Conservation (phyloP, 2,797 vertebrate genomes). For the Molossus alvarezi region DNA sequence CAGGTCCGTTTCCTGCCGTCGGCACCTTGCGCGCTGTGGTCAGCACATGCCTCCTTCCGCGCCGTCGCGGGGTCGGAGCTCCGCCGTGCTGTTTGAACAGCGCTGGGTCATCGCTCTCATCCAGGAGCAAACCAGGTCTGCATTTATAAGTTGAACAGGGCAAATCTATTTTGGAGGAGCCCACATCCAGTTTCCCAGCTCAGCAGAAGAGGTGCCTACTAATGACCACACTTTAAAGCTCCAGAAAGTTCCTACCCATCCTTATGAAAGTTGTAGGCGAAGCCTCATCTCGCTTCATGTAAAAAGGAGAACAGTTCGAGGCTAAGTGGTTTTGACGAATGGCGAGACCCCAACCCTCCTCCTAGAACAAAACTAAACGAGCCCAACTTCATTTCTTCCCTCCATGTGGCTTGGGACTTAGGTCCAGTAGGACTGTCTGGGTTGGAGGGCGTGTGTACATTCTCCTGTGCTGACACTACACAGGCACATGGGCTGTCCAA, state of each 20-base stretch:
- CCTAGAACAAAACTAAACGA: neutral
- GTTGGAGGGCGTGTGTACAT: neutral
- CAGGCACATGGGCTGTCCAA: neutral
- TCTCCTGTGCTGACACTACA: rapidly evolving
- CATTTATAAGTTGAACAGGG: slow-evolving; percentile 19
- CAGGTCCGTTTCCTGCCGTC: too few relatives aligned
- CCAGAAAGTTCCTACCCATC: neutral
- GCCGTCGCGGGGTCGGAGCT: rapidly evolving
- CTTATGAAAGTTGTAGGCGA: neutral
- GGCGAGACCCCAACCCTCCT: neutral
- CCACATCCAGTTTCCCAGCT: slow-evolving; percentile 60
- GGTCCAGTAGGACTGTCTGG: neutral
- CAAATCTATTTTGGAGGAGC: slow-evolving; percentile 28
- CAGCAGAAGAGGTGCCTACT: neutral
- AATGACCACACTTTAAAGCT: slow-evolving; percentile 26
- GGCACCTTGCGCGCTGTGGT: neutral
- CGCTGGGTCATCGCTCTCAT: neutral
- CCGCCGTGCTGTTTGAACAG: neutral
- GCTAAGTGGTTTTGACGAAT: neutral
- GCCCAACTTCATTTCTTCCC: neutral
- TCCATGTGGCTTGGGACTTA: neutral
- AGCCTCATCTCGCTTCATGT: neutral
- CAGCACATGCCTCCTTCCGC: neutral
- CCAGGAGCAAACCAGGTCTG: neutral
- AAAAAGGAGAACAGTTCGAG: neutral